These are phyloP conservation scores for Microcebus tavaratra DNA, from an alignment of 2,113 vertebrate genomes.

Conservation along the genomic window DNA sequence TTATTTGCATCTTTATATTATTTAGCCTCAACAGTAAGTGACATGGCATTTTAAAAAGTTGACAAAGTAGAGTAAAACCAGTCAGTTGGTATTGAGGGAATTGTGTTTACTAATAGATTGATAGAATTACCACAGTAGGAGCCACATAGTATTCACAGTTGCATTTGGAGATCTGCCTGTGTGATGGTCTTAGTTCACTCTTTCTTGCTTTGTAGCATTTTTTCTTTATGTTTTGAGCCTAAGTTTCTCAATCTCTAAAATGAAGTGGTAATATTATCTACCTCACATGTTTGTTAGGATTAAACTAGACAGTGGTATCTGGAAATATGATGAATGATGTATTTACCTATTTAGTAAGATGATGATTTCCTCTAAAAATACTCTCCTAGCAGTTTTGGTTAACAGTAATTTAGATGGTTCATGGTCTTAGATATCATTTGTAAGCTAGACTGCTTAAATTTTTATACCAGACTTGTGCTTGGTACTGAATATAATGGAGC, in stretches of 20 bases:
- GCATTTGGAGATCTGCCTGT: neutral
- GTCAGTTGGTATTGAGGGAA: neutral
- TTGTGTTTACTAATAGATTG: neutral
- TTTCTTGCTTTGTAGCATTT: neutral
- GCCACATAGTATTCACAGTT: neutral
- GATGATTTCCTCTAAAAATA: neutral
- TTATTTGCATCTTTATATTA: neutral
- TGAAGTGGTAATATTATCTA: neutral
- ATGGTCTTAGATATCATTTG: neutral
- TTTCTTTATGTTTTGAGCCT: neutral
- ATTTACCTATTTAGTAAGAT: neutral
- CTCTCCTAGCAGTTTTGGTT: neutral
- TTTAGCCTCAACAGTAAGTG: neutral
- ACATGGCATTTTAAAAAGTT: neutral
- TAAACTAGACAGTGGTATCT: neutral
- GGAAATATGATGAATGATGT: neutral
- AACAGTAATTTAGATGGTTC: neutral
- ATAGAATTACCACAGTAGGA: neutral
- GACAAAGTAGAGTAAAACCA: neutral
- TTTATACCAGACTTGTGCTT: neutral
- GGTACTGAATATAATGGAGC: neutral
- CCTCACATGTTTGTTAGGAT: neutral
- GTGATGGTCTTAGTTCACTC: no score
- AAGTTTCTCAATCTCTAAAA: neutral
- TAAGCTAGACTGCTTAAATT: neutral